Evolutionary conservation across 2,797 vertebrate species (phyloP).

Genomic region (Lacerta bilineata): DNA sequence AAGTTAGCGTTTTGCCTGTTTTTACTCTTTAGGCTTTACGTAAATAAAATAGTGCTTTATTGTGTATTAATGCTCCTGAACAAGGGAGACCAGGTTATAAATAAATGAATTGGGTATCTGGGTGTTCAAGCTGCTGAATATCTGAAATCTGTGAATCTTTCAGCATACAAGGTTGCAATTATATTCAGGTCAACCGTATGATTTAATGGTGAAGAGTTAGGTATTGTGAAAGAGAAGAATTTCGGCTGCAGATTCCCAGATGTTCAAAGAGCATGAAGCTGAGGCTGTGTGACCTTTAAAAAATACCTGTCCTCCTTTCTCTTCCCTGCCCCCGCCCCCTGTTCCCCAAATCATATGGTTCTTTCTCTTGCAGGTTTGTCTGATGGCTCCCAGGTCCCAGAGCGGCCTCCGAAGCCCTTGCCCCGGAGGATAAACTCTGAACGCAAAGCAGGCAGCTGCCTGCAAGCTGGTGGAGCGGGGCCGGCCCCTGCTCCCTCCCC

Average conservation of each 20-base stretch:
- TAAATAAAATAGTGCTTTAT: too few species aligned
- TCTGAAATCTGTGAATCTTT: neutral
- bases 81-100: too few species aligned
- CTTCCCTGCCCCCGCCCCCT: neutral
- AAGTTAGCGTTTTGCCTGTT: too few species aligned
- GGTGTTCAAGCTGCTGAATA: too few species aligned
- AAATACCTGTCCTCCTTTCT: neutral
- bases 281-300: neutral
- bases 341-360: neutral
- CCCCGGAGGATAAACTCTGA: slow-evolving; percentile 95
- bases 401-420: slow-evolving; percentile 94
- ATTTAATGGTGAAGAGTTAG: neutral
- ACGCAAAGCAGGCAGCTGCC: slow-evolving; percentile 82
- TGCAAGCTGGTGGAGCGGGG: slow-evolving; percentile 69
- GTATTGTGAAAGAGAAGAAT: too few species aligned
- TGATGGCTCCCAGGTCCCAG: slow-evolving; percentile 89
- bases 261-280: neutral
- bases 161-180: neutral
- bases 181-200: too few species aligned
- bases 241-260: neutral
- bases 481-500: slow-evolving; percentile 66
- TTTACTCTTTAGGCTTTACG: too few species aligned
- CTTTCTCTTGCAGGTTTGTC: slow-evolving; percentile 75
- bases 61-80: too few species aligned
- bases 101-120: too few species aligned